Base-by-base conservation (phyloP, 92 coral and sea anemone species). In the Diadumene lineata region DNA sequence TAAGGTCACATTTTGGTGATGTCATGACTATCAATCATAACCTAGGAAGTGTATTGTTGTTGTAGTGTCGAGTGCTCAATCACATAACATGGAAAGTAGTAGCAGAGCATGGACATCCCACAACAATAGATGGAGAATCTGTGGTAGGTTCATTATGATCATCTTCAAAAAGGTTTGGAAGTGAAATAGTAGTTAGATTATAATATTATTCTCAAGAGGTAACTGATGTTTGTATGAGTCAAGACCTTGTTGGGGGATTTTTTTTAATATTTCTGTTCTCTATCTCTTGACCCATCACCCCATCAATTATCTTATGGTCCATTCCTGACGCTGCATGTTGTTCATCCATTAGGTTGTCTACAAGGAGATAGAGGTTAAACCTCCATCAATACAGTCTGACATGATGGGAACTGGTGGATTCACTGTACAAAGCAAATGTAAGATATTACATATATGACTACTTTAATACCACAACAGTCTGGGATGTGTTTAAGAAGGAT, bases 31-130 rank as follows among this genome's bases (percentile, higher is more conserved):
- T n/a, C n/a, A n/a, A n/a, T n/a, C n/a, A n/a, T n/a, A n/a, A n/a
- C n/a, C n/a, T n/a, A n/a, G n/a, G n/a, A n/a, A n/a, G n/a, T n/a
- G n/a, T 43, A 22, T 56, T 1, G 29, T 69, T 43, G 1, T 43
- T 70, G 34, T 81, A 96, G 99, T 96, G 99, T 58, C 96, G 99
- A 27, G 80, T 96, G n/a, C 85, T 96, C 27, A 96, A 96, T 74
- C 96, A 96, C 68, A 86, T 96, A 51, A 96, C 97, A 0, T 96
- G 99, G 99, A 96, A 89, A 28, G 79, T 91, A 8, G 99, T 96
- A 7, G 99, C 96, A 10, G 97, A 96, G 68, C 97, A 96, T 74
- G 29, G 31, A 11, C 99, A 96, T 68, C 81, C 86, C 18, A 89
- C 75, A 73, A 75, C 79, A 19, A 80, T 96, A 27, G 96, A 96